Percentiles rank a stretch among this genome's conserved stretches.
Evolutionary conservation across 2,113 vertebrate species (phyloP).

Genomic region (Marmota monax): DNA sequence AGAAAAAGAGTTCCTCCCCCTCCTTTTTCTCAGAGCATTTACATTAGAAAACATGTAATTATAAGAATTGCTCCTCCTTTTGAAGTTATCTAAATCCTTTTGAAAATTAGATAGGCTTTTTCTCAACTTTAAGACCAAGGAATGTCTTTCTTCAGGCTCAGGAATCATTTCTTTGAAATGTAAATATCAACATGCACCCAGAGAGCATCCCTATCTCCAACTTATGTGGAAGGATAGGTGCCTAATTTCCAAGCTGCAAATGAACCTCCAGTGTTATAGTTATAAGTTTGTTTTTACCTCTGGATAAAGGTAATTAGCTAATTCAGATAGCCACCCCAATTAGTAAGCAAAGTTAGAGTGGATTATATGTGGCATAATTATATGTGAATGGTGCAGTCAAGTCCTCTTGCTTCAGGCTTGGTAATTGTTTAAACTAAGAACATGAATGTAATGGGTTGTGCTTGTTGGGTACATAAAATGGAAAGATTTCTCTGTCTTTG

Average conservation of each 20-base stretch:
- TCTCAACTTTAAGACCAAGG: background rate
- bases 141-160: background rate
- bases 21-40: background rate
- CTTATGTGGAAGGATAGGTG: background rate
- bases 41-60: conserved; percentile 12
- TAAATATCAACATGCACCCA: background rate
- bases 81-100: background rate
- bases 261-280: background rate
- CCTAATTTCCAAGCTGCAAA: background rate
- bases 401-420: background rate
- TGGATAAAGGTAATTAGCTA: background rate
- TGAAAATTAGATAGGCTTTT: background rate
- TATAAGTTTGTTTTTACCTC: background rate
- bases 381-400: background rate
- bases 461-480: background rate
- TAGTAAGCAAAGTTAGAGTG: background rate
- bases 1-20: background rate
- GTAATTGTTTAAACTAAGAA: background rate
- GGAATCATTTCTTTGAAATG: background rate
- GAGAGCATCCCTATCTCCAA: background rate
- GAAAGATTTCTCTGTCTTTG: background rate
- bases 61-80: background rate
- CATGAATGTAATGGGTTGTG: background rate
- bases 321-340: background rate
- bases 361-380: background rate